A percentile compares a stretch with the other conserved stretches of the same genome.
Evolutionary conservation across 2,888 invertebrate genomes (phyloP).

Genomic region (Protonemura montana): DNA sequence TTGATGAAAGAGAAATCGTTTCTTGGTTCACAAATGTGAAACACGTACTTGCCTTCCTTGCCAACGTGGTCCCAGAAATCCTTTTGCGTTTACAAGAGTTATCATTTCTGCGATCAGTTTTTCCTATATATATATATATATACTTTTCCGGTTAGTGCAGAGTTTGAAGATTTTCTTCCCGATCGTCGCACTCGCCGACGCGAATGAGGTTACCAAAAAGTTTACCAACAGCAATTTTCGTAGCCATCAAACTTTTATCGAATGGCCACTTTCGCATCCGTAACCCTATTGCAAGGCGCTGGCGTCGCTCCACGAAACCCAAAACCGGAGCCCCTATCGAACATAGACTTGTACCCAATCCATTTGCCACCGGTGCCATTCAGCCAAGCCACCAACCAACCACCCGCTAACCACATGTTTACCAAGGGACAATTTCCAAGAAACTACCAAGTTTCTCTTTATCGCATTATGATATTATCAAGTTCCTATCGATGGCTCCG

Average conservation of each 20-base stretch:
- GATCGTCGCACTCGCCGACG: background rate
- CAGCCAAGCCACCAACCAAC: background rate
- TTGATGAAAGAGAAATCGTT: no score
- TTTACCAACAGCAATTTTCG: conserved; percentile 34
- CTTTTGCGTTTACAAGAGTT: background rate
- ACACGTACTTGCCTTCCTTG: background rate
- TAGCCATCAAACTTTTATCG: conserved; percentile 34
- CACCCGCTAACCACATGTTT: background rate
- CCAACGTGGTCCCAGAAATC: background rate
- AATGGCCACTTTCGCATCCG: conserved; percentile 23
- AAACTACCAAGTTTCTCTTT: background rate
- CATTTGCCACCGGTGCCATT: background rate
- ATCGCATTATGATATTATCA: background rate
- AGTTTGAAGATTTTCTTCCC: background rate
- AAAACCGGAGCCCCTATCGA: background rate
- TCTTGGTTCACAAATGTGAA: background rate
- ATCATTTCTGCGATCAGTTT: background rate
- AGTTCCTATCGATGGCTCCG: background rate
- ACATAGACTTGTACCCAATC: background rate
- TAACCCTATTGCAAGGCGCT: background rate
- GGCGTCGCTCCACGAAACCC: background rate
- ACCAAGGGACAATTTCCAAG: conserved; percentile 1
- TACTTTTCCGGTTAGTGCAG: background rate
- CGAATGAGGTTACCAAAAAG: conserved; percentile 9
- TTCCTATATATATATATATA: no score